Percentiles rank a stretch among this genome's conserved stretches.
Evolutionary conservation across 2,113 vertebrate species (phyloP).

Genomic region (Cynoglossus semilaevis): DNA sequence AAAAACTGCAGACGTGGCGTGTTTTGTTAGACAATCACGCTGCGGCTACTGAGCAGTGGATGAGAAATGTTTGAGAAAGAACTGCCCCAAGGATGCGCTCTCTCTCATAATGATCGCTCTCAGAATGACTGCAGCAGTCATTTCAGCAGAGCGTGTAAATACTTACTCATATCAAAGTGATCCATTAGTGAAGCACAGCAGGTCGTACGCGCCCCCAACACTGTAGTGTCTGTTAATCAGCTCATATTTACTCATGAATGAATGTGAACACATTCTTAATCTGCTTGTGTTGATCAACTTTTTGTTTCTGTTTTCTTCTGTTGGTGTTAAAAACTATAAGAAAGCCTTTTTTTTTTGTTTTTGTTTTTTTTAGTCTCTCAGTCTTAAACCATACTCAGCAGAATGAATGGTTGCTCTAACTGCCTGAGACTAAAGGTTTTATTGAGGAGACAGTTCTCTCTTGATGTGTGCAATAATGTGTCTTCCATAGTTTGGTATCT

Average conservation of each 20-base stretch:
- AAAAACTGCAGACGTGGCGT: slow-evolving; percentile 9
- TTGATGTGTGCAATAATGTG: slow-evolving; percentile 65
- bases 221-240: slow-evolving; percentile 21
- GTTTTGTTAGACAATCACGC: slow-evolving; percentile 13
- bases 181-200: slow-evolving; percentile 19
- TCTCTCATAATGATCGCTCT: slow-evolving; percentile 31
- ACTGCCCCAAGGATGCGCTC: slow-evolving; percentile 30
- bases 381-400: slow-evolving; percentile 22
- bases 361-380: slow-evolving; percentile 20
- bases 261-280: slow-evolving; percentile 15
- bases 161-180: slow-evolving; percentile 36
- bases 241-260: slow-evolving; percentile 32
- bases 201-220: slow-evolving; percentile 26
- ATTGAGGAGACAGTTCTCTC: slow-evolving; percentile 47
- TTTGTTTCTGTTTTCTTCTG: slow-evolving; percentile 8
- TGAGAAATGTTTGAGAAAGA: slow-evolving; percentile 17
- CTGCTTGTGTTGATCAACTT: neutral
- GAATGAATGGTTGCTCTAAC: slow-evolving; percentile 42
- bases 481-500: slow-evolving; percentile 60
- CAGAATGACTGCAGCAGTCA: slow-evolving; percentile 31
- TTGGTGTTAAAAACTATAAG: slow-evolving; percentile 12
- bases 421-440: slow-evolving; percentile 59
- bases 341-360: no score
- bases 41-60: slow-evolving; percentile 15
- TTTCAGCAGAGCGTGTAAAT: slow-evolving; percentile 27